Base-by-base conservation (phyloP, 2,797 vertebrate species). In the Paramormyrops hopkinsi region DNA sequence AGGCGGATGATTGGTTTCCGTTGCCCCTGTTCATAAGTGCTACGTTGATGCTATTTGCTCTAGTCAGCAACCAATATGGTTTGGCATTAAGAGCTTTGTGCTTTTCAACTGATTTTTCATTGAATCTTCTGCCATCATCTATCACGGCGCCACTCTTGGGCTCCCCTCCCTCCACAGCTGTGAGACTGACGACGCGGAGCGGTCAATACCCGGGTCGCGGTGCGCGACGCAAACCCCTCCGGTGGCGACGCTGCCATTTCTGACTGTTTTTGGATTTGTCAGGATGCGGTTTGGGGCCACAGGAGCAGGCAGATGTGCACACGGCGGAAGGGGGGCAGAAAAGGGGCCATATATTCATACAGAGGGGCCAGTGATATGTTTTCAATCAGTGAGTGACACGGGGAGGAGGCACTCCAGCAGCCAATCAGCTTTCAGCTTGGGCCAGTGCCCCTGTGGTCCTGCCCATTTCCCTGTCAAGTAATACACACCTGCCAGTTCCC, bases 11-110 rank as follows among this genome's bases (percentile, higher is more conserved):
- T 95, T 95, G 95, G 95, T 95, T 95, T 93, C 93, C 92, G 76
- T 73, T 88, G 89, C 89, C 79, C 50, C 46, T 88, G 88, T 88
- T 87, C 87, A 94, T 95, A 94, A 96, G 95, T 95, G 95, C 94
- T 94, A 94, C 91, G 93, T 93, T 94, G 95, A 95, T 95, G 95
- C 93, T 96, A 95, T 96, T 96, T 96, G 94, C 94, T 94, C 95
- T 94, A 92, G 96, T 96, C 96, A 96, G 96, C 95, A 96, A 94
- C 95, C 95, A 95, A 94, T 95, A 95, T 95, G 95, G 94, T 93
- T 93, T 93, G 93, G 95, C 95, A 95, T 96, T 95, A 95, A 95
- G 94, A 95, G 95, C 95, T 96, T 95, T 95, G 94, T 95, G 95
- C 95, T 93, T 95, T 94, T 95, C 94, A 93, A 90, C 94, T 95